A percentile compares a stretch with the other conserved stretches of the same genome.
Evolutionary conservation across 2,113 vertebrate species (phyloP).

Genomic region (Notarius lentiginosus): DNA sequence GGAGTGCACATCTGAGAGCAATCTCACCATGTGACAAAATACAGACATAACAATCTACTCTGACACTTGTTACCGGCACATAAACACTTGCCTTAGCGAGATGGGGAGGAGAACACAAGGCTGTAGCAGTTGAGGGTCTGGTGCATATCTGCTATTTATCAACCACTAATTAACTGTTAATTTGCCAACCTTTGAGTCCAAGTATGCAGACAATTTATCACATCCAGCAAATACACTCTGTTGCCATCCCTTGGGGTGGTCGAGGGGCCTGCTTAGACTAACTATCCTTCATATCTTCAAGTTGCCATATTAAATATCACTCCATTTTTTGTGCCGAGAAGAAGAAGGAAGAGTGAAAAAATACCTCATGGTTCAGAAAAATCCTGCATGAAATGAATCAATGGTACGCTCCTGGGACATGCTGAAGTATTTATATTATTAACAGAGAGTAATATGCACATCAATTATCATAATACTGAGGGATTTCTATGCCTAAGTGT

Average conservation of each 20-base stretch:
- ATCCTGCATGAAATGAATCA: not conserved
- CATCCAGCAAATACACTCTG: constrained; percentile 62
- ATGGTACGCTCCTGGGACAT: not conserved
- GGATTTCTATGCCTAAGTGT: constrained; percentile 25
- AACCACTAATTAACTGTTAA: constrained; percentile 80
- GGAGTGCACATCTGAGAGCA: constrained; percentile 69
- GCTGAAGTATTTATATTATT: constrained; percentile 7
- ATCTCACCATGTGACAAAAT: constrained; percentile 74
- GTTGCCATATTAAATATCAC: constrained; percentile 25
- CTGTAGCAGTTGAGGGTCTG: constrained; percentile 59
- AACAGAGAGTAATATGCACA: not conserved
- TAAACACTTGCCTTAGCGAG: constrained; percentile 81
- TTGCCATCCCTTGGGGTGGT: constrained; percentile 59
- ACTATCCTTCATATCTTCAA: constrained; percentile 34
- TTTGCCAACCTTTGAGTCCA: constrained; percentile 80
- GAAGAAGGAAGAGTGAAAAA: not conserved
- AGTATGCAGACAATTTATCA: constrained; percentile 79
- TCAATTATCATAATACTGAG: constrained; percentile 22
- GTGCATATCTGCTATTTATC: constrained; percentile 80
- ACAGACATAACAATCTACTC: constrained; percentile 76
- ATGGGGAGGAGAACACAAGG: constrained; percentile 60
- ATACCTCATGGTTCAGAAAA: not conserved
- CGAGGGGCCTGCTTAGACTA: constrained; percentile 36
- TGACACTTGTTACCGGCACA: constrained; percentile 82
- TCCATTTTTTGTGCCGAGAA: not conserved